A percentile compares a stretch with the other conserved stretches of the same genome.
Conservation (phyloP, 2,888 invertebrate species). For the Schizotus pectinicornis region DNA sequence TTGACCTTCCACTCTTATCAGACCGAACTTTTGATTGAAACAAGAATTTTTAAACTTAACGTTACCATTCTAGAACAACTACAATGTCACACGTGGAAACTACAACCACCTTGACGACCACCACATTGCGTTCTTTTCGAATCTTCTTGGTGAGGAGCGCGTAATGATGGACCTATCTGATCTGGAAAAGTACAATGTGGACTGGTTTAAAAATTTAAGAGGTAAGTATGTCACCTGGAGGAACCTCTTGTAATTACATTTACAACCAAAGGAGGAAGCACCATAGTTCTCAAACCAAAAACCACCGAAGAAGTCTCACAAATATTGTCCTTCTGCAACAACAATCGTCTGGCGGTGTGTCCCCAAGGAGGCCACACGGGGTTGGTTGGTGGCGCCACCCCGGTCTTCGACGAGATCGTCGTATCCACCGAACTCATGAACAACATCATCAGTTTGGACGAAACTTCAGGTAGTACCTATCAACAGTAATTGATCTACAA, state of each 20-base stretch:
- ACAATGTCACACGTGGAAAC: constrained; percentile 67
- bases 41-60: background rate
- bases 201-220: constrained; percentile 84
- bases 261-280: constrained; percentile 71
- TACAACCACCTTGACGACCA: constrained; percentile 63
- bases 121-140: constrained; percentile 71
- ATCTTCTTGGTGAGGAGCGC: constrained; percentile 67
- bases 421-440: constrained; percentile 86
- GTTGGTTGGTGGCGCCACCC: constrained; percentile 91
- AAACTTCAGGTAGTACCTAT: constrained; percentile 78
- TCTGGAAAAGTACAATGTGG: constrained; percentile 82
- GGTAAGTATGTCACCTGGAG: constrained; percentile 62
- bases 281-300: constrained; percentile 84
- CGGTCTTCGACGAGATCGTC: constrained; percentile 95
- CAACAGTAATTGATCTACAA: too few species aligned
- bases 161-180: constrained; percentile 78
- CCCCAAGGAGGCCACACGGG: constrained; percentile 96
- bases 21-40: too few species aligned
- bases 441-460: constrained; percentile 80
- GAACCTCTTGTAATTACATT: background rate
- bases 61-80: constrained; percentile 61
- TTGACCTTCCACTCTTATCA: background rate
- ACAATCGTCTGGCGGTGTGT: constrained; percentile 83
- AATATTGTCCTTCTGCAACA: constrained; percentile 85
- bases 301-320: constrained; percentile 84